Evolutionary conservation across 2,113 vertebrate species (phyloP).

Genomic region (Alexandromys fortis): DNA sequence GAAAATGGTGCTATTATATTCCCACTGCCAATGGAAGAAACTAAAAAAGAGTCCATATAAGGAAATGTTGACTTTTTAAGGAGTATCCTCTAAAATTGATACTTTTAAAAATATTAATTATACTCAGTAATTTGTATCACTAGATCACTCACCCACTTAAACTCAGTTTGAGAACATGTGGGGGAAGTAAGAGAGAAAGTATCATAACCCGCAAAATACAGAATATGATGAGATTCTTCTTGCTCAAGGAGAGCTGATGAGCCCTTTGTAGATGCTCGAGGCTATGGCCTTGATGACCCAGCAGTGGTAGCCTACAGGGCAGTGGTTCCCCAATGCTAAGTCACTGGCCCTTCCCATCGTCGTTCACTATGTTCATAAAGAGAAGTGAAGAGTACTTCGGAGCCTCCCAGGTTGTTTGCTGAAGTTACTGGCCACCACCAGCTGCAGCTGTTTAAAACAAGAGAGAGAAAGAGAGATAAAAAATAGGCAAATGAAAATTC

Average conservation of each 20-base stretch:
- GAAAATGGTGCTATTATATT: not conserved
- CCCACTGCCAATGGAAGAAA: not conserved
- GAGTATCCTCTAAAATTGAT: not conserved
- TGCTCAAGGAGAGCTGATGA: not conserved
- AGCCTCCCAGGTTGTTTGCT: not conserved
- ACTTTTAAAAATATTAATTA: not conserved
- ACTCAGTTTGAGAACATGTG: not conserved
- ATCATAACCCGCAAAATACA: not conserved
- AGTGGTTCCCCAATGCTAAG: not conserved
- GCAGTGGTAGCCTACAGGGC: not conserved
- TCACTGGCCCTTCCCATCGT: not conserved
- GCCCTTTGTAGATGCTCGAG: not conserved
- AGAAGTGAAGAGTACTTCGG: not conserved
- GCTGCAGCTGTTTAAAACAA: conserved; percentile 70
- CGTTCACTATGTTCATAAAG: not conserved
- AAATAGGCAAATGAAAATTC: not conserved
- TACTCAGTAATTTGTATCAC: not conserved
- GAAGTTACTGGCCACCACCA: conserved; percentile 72
- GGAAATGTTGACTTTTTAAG: not conserved
- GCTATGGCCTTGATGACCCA: not conserved
- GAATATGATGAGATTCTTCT: not conserved
- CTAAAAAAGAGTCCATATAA: not conserved
- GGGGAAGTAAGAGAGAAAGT: not conserved
- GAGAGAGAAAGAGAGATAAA: not conserved
- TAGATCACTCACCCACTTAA: not conserved